These are phyloP conservation scores for Elegia similella DNA, from an alignment of 2,888 invertebrate genomes.

Conservation along the genomic window DNA sequence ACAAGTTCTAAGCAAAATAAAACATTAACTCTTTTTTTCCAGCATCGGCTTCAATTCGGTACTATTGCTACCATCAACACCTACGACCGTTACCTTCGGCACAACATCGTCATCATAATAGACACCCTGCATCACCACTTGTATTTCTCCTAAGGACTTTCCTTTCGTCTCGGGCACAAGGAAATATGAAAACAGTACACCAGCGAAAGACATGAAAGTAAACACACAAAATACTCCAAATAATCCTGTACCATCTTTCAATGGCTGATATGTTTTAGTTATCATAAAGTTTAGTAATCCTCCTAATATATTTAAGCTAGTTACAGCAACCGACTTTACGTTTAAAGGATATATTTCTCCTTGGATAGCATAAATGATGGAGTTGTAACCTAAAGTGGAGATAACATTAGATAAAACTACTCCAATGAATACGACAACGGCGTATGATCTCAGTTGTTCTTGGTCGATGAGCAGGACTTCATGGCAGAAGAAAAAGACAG, in stretches of 20 bases:
- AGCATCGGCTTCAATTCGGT: slow-evolving; percentile 25
- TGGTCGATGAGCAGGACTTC: slow-evolving; percentile 38
- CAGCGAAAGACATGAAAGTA: slow-evolving; percentile 58
- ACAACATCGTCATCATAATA: slow-evolving; percentile 38
- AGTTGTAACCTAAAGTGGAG: slow-evolving; percentile 66
- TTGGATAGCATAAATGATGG: slow-evolving; percentile 69
- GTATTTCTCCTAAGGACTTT: slow-evolving; percentile 79
- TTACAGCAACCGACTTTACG: slow-evolving; percentile 77
- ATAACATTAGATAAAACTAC: slow-evolving; percentile 51
- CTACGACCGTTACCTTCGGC: slow-evolving; percentile 20
- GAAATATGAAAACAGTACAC: slow-evolving; percentile 62
- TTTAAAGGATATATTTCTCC: slow-evolving; percentile 81
- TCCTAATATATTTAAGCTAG: slow-evolving; percentile 63
- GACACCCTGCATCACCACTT: slow-evolving; percentile 67
- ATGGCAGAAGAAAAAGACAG: slow-evolving; percentile 58
- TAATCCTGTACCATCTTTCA: slow-evolving; percentile 66
- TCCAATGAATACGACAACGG: slow-evolving; percentile 63
- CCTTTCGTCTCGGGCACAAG: slow-evolving; percentile 80
- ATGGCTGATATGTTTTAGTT: slow-evolving; percentile 70
- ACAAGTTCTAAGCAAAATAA: too few relatives aligned
- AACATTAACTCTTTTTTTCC: slow-evolving; percentile 2
- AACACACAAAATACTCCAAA: slow-evolving; percentile 74
- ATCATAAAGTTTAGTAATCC: slow-evolving; percentile 71
- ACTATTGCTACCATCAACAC: slow-evolving; percentile 14
- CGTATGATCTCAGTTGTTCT: slow-evolving; percentile 38